A percentile compares a stretch with the other conserved stretches of the same genome.
Evolutionary conservation across 2,888 invertebrate genomes (phyloP).

Genomic region (Pristionchus exspectatus): DNA sequence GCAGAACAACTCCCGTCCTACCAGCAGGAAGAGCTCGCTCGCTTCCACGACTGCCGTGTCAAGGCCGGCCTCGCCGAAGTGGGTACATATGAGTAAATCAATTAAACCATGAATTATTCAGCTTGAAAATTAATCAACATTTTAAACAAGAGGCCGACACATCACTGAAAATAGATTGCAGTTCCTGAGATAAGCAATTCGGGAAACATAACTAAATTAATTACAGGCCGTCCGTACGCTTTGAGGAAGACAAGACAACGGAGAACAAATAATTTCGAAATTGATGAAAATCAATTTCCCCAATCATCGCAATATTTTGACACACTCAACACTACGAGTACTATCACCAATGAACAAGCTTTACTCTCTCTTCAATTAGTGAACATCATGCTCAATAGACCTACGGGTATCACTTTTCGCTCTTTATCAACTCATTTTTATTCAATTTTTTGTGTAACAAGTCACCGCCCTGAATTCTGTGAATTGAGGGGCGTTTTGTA

Average conservation of each 20-base stretch:
- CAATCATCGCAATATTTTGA: background rate
- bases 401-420: background rate
- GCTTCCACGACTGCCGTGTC: background rate
- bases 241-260: constrained; percentile 7
- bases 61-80: constrained; percentile 46
- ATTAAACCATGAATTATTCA: background rate
- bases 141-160: too few species aligned
- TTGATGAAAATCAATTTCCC: background rate
- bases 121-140: background rate
- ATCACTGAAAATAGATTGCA: background rate
- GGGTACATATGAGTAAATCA: background rate
- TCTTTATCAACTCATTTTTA: background rate
- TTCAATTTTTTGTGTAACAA: background rate
- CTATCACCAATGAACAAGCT: background rate
- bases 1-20: constrained; percentile 44
- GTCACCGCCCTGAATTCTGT: too few species aligned
- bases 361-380: background rate
- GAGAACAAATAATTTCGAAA: background rate
- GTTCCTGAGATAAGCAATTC: background rate
- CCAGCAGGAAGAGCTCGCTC: constrained; percentile 49
- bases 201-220: background rate
- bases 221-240: constrained; percentile 40
- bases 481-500: too few species aligned
- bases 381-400: background rate
- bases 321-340: constrained; percentile 30